Conservation (phyloP, 2,797 vertebrate species). For the Mareca strepera region DNA sequence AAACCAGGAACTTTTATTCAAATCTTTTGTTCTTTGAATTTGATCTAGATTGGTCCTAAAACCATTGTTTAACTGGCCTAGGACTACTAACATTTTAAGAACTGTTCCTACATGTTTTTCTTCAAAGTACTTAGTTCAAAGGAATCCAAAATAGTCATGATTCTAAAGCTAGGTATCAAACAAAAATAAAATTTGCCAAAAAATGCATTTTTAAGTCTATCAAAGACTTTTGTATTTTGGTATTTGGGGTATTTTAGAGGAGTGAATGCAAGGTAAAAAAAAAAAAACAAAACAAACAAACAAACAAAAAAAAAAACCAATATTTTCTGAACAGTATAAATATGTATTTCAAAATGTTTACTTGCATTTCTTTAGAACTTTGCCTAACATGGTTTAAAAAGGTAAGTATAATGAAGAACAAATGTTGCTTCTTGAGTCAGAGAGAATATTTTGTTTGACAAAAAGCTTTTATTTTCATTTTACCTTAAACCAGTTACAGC, state of each 20-base stretch:
- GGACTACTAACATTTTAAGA: not conserved
- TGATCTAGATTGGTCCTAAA: not conserved
- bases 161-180: not conserved
- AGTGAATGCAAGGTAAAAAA: not conserved
- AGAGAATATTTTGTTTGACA: not conserved
- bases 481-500: not conserved
- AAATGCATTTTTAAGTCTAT: not conserved
- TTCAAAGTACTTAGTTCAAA: slow-evolving; percentile 24
- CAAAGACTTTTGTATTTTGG: not conserved
- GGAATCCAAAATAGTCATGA: not conserved
- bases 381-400: not conserved
- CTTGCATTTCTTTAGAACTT: not conserved
- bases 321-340: not conserved
- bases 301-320: not conserved
- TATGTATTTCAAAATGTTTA: not conserved
- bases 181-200: not conserved
- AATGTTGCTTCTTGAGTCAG: not conserved
- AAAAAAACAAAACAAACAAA: too few species aligned
- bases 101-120: not conserved
- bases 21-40: not conserved
- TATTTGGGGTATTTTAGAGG: not conserved
- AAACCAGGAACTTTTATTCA: not conserved
- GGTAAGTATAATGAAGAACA: slow-evolving; percentile 21
- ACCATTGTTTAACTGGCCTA: not conserved
- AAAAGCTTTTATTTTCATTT: slow-evolving; percentile 37